Evolutionary conservation across 2,888 invertebrate genomes (phyloP).

Genomic region (Tridacna gigas): DNA sequence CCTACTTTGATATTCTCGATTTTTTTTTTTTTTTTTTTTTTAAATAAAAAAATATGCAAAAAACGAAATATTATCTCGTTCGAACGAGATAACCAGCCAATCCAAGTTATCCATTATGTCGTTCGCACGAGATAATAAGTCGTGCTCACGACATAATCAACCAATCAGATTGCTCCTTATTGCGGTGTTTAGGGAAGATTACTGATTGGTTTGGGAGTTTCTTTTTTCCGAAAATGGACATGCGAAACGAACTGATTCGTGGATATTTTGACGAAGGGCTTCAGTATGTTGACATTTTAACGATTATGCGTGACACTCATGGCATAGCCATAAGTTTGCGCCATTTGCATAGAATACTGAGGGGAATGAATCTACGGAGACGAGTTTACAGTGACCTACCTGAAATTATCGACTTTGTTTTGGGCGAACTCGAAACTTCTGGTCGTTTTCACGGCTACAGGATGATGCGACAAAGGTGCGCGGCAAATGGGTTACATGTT

Average conservation of each 20-base stretch:
- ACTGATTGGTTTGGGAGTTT: too few relatives aligned
- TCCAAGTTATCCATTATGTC: too few relatives aligned
- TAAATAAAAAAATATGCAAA: too few relatives aligned
- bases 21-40: too few relatives aligned
- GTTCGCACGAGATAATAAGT: too few relatives aligned
- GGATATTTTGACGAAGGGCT: background rate
- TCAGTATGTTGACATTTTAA: background rate
- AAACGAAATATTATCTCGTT: too few relatives aligned
- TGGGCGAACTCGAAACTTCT: slow-evolving; percentile 13
- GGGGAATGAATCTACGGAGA: background rate
- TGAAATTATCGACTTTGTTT: background rate
- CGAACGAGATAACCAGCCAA: too few relatives aligned
- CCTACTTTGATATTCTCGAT: too few relatives aligned
- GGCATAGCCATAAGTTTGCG: slow-evolving; percentile 7
- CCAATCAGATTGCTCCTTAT: too few relatives aligned
- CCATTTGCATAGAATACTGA: slow-evolving; percentile 21
- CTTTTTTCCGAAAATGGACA: too few relatives aligned
- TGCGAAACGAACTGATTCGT: background rate
- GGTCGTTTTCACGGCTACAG: slow-evolving; percentile 35
- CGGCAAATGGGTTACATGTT: slow-evolving; percentile 29
- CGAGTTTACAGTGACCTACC: background rate
- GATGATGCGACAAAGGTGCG: slow-evolving; percentile 33
- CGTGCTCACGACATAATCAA: too few relatives aligned
- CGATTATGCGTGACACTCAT: background rate
- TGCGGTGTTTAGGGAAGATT: too few relatives aligned